Evolutionary conservation across 2,888 invertebrate genomes (phyloP).

Genomic region (Drosophila neotestacea): DNA sequence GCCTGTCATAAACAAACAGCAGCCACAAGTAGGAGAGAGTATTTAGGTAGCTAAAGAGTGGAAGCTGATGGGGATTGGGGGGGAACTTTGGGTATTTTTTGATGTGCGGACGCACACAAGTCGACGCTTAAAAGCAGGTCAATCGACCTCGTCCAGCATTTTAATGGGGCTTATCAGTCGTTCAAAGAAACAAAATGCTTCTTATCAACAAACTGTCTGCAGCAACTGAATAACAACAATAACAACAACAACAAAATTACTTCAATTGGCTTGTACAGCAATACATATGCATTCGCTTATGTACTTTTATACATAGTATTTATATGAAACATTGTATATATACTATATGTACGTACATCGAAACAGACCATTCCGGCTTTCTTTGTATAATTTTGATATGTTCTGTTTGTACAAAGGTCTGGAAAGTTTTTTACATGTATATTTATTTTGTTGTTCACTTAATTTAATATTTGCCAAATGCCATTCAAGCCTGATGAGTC

Average conservation of each 20-base stretch:
- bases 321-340: constrained; percentile 9
- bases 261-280: constrained; percentile 15
- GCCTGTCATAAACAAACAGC: constrained; percentile 57
- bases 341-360: no score
- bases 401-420: constrained; percentile 26
- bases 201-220: constrained; percentile 73
- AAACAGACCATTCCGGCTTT: constrained; percentile 20
- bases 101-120: constrained; percentile 62
- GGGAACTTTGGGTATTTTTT: constrained; percentile 40
- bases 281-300: neutral
- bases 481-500: neutral
- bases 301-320: constrained; percentile 1
- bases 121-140: constrained; percentile 77
- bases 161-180: constrained; percentile 75
- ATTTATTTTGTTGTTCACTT: neutral
- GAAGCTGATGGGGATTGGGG: neutral
- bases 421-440: constrained; percentile 10
- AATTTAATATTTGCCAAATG: constrained; percentile 8
- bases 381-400: constrained; percentile 11
- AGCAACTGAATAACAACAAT: constrained; percentile 31
- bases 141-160: constrained; percentile 73
- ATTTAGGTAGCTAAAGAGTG: constrained; percentile 5
- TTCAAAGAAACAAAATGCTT: constrained; percentile 69
- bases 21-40: constrained; percentile 11
- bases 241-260: constrained; percentile 26